A percentile compares a stretch with the other conserved stretches of the same genome.
Evolutionary conservation across 2,888 invertebrate genomes (phyloP).

Genomic region (Syritta pipiens): DNA sequence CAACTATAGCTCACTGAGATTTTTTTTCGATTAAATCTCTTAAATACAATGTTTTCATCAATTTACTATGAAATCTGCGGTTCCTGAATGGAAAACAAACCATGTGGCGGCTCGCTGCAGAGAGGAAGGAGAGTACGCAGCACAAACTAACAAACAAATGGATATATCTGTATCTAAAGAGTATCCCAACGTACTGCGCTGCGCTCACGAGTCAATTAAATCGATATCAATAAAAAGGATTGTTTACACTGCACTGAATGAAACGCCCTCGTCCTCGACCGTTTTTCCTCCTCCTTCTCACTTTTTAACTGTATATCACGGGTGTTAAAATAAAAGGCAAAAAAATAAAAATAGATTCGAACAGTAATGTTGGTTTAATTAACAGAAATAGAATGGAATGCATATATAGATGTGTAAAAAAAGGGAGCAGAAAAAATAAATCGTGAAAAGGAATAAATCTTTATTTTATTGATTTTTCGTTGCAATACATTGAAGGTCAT

Average conservation of each 20-base stretch:
- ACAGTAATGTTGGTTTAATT: slow-evolving; percentile 4
- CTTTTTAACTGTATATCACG: no score
- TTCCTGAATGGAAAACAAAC: no score
- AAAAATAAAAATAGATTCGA: not conserved
- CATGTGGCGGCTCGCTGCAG: no score
- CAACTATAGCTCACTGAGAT: no score
- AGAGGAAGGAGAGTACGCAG: no score
- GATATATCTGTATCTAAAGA: no score
- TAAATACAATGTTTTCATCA: no score
- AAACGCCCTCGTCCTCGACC: not conserved
- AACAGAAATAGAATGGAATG: slow-evolving; percentile 2
- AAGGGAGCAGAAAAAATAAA: not conserved
- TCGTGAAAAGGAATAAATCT: slow-evolving; percentile 25
- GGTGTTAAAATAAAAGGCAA: not conserved
- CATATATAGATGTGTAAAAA: not conserved
- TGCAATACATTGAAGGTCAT: slow-evolving; percentile 38
- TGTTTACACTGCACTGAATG: not conserved
- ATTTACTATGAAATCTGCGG: no score
- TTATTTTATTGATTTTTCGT: slow-evolving; percentile 49
- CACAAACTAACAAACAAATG: no score
- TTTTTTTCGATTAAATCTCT: no score
- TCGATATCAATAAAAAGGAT: not conserved
- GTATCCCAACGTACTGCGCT: no score
- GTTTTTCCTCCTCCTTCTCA: not conserved
- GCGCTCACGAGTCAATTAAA: slow-evolving; percentile 11